Conservation (phyloP, 2,113 vertebrate species). For the Trinectes maculatus region DNA sequence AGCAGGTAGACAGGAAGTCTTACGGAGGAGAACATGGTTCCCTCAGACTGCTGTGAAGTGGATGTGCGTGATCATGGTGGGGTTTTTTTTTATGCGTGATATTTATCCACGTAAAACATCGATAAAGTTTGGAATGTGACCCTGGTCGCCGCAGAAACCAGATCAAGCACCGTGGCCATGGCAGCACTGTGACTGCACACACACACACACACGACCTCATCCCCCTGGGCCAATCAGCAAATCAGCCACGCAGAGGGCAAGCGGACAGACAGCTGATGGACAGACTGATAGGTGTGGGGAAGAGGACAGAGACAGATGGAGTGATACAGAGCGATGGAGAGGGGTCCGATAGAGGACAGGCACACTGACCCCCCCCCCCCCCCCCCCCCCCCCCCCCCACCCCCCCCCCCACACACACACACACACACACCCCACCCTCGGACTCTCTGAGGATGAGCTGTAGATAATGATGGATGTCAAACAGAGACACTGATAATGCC, state of each 20-base stretch:
- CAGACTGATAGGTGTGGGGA: conserved; percentile 40
- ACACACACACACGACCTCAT: background rate
- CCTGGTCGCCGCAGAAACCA: conserved; percentile 6
- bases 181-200: conserved; percentile 11
- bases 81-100: no score
- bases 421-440: no score
- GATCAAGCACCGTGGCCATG: background rate
- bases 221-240: conserved; percentile 47
- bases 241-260: conserved; percentile 50
- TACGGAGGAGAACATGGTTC: background rate
- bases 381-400: no score
- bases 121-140: no score
- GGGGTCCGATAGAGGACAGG: conserved; percentile 13
- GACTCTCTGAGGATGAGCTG: no score
- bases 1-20: background rate
- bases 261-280: conserved; percentile 56
- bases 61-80: no score
- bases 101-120: no score
- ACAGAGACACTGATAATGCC: no score
- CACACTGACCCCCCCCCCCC: no score
- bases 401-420: no score
- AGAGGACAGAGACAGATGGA: conserved; percentile 31
- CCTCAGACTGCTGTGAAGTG: no score
- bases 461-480: no score
- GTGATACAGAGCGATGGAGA: conserved; percentile 13